Conservation (phyloP, 1,140 invertebrate species). For the Dysdera silvatica region DNA sequence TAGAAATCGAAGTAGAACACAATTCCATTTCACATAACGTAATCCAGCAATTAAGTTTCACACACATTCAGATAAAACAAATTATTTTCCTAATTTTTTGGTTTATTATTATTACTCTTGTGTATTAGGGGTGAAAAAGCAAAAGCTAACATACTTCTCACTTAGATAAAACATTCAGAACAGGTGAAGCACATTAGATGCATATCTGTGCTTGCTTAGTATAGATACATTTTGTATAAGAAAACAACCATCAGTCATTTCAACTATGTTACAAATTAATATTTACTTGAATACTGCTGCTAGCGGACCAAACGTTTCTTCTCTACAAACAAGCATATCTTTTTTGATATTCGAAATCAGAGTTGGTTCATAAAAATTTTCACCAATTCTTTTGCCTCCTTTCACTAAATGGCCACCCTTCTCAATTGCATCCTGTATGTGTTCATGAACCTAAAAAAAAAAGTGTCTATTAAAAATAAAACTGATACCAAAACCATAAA, state of each 20-base stretch:
- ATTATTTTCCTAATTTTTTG: no score
- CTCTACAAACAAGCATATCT: constrained; percentile 71
- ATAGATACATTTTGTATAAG: background rate
- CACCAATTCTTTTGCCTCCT: constrained; percentile 67
- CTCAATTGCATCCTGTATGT: constrained; percentile 38
- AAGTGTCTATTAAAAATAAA: no score
- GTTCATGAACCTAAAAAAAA: constrained; percentile 32
- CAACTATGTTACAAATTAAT: background rate
- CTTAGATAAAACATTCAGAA: background rate
- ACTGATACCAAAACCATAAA: no score
- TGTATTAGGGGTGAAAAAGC: background rate
- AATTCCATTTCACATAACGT: no score
- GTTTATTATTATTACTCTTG: no score
- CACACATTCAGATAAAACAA: no score
- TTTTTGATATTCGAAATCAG: constrained; percentile 68
- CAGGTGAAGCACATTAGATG: background rate
- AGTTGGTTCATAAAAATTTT: constrained; percentile 85
- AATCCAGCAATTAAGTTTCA: no score
- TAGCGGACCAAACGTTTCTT: constrained; percentile 96
- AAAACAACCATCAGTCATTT: background rate
- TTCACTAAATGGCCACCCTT: constrained; percentile 77
- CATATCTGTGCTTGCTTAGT: background rate
- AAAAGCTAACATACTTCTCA: background rate
- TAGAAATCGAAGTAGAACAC: no score
- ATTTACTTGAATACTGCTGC: constrained; percentile 66